Base-by-base conservation (phyloP, 2,113 vertebrate species). In the Emydocephalus ijimae region DNA sequence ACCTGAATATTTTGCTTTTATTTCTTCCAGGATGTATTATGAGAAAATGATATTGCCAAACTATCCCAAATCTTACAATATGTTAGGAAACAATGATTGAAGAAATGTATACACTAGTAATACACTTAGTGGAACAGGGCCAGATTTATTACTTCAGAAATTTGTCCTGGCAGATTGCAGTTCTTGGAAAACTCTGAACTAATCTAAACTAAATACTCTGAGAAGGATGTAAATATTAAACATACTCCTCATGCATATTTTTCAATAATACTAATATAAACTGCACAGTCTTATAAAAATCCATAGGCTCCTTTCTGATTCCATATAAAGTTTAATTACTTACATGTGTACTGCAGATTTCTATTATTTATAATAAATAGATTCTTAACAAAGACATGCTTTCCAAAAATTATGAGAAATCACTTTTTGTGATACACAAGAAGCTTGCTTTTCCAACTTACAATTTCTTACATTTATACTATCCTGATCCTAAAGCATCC, bases 1-100 rank as follows among this genome's bases (percentile, higher is more conserved):
- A 95, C 92, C 92, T 93, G 91, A 48, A 74, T n/a, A 64, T n/a
- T 94, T 94, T 95, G 39, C 91, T 94, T 96, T 95, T 93, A 43
- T 91, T 95, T 0, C 61, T 86, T 2, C 89, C 87, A 93, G 12
- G n/a, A 59, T 94, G 54, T 87, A 9, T 48, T 95, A 45, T 86
- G 61, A 88, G 54, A 95, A 89, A 93, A 57, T 34, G 24, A 0
- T 18, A 89, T 87, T 74, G 90, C 85, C 0, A 0, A 20, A 1
- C 39, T 88, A 2, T 91, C 92, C 81, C 4, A 24, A 2, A 88
- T 89, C 89, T 94, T 93, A 85, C 61, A 7, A 7, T 5, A 20
- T 54, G 1, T 91, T 91, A 94, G 89, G 89, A 92, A 94, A 90
- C 89, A 90, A 45, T 11, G 5, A 89, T 87, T 34, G 4, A 91